phyloP scores from a whole-genome alignment of 2,888 invertebrate species.

The Nyleta sp. region DNA sequence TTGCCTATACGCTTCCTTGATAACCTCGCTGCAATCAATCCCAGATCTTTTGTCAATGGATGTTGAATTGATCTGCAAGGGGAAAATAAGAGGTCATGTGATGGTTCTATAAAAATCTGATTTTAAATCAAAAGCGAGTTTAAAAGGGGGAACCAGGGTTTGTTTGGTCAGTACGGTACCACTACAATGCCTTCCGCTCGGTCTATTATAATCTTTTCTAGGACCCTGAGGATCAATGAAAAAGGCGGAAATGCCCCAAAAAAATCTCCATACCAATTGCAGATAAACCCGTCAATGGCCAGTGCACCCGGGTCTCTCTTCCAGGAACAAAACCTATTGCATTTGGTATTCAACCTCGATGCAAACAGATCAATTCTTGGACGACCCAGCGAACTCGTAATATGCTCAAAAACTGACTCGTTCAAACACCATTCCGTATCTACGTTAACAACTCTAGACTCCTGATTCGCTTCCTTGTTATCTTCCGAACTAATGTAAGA shows the following conservation, averaged over 20 bases:
- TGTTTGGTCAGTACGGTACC: slow-evolving; percentile 5
- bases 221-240: background rate
- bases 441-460: background rate
- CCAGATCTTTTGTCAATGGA: background rate
- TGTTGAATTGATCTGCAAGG: slow-evolving; percentile 20
- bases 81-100: slow-evolving; percentile 12
- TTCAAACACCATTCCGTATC: slow-evolving; percentile 4
- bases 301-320: background rate
- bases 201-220: slow-evolving; percentile 15
- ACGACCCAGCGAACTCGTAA: background rate
- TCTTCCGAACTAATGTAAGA: slow-evolving; percentile 20
- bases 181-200: slow-evolving; percentile 9
- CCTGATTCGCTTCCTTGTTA: background rate
- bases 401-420: background rate
- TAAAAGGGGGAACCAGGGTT: slow-evolving; percentile 14
- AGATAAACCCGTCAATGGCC: background rate
- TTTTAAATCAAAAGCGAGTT: background rate
- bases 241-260: slow-evolving; percentile 21
- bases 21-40: slow-evolving; percentile 18
- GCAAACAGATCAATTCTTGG: slow-evolving; percentile 67
- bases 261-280: background rate
- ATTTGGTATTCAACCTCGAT: slow-evolving; percentile 62
- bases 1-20: slow-evolving; percentile 12
- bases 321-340: slow-evolving; percentile 68
- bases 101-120: background rate